Evolutionary conservation across 2,797 vertebrate species (phyloP).

Genomic region (Gymnocypris eckloni): DNA sequence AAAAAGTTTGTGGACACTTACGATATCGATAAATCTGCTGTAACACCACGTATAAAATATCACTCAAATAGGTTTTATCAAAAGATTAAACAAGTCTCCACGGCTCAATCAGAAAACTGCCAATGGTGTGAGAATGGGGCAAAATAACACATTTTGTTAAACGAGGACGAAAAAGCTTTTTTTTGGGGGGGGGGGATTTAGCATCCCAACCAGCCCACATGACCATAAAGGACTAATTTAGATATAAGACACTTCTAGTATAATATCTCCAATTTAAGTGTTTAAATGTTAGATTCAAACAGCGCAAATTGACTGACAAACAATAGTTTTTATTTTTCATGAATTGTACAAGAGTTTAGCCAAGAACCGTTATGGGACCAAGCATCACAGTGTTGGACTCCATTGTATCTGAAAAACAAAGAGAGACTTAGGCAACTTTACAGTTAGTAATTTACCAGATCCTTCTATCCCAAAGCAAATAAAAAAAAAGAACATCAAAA

Average conservation of each 20-base stretch:
- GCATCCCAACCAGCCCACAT: neutral
- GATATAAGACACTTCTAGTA: neutral
- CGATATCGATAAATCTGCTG: no score
- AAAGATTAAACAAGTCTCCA: no score
- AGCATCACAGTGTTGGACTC: neutral
- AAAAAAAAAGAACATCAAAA: neutral
- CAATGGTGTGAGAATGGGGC: no score
- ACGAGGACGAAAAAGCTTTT: no score
- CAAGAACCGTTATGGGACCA: conserved; percentile 19
- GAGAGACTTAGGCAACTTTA: neutral
- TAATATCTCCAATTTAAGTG: neutral
- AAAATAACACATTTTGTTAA: no score
- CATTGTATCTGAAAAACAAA: conserved; percentile 18
- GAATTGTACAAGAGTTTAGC: neutral
- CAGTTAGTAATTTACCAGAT: no score
- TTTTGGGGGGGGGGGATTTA: no score
- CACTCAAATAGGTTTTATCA: no score
- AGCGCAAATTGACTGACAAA: neutral
- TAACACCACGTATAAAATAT: no score
- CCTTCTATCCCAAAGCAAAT: neutral
- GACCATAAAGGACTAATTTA: neutral
- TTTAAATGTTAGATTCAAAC: neutral
- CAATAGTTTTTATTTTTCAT: neutral
- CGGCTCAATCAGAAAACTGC: no score
- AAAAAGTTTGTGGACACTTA: no score